Percentiles rank a stretch among this genome's conserved stretches.
Conservation (phyloP, 2,888 invertebrate species). For the Pterostichus niger region DNA sequence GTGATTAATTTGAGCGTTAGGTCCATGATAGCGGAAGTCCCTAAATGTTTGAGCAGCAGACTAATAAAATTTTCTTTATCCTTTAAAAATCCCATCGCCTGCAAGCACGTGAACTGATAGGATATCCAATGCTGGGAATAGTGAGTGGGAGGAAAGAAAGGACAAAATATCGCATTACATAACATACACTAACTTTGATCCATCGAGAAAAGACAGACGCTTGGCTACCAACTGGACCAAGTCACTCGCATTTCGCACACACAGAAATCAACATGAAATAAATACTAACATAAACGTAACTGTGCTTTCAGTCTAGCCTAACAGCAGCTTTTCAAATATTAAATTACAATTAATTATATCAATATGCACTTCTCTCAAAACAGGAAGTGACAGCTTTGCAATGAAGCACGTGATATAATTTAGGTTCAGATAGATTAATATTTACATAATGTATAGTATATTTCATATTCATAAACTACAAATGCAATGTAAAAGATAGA, state of each 20-base stretch:
- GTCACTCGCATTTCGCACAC: conserved; percentile 14
- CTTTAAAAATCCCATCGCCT: conserved; percentile 95
- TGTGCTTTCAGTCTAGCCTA: too few species aligned
- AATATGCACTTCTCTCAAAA: conserved; percentile 12
- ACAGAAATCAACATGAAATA: too few species aligned
- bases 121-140: conserved; percentile 90
- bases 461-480: conserved; percentile 3
- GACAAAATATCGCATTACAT: conserved; percentile 48
- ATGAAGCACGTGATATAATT: neutral
- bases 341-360: conserved; percentile 2
- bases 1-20: conserved; percentile 91
- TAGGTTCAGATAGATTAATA: neutral
- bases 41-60: conserved; percentile 92
- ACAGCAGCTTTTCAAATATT: neutral
- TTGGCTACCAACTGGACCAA: conserved; percentile 52
- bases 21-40: conserved; percentile 97
- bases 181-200: conserved; percentile 37
- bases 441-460: neutral
- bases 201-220: conserved; percentile 7
- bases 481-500: neutral
- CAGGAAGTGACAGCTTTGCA: neutral
- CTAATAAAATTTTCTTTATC: conserved; percentile 92
- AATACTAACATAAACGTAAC: too few species aligned
- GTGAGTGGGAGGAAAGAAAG: conserved; percentile 43
- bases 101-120: conserved; percentile 94